These are phyloP conservation scores for Nannobrachium achirus DNA, from an alignment of 2,113 vertebrate genomes.

Conservation along the genomic window DNA sequence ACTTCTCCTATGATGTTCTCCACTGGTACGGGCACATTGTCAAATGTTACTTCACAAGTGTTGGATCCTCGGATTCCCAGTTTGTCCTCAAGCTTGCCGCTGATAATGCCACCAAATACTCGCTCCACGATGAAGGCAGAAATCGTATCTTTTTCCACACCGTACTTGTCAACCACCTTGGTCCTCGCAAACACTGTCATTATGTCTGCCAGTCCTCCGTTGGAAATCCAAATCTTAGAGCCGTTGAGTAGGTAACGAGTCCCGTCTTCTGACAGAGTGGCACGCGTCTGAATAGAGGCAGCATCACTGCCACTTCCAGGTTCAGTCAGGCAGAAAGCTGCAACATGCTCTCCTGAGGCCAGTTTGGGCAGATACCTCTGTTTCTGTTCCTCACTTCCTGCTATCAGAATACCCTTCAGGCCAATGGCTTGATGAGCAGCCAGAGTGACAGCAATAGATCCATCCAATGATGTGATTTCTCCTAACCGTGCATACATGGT, in stretches of 20 bases:
- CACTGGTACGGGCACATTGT: constrained; percentile 90
- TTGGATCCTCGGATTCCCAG: constrained; percentile 95
- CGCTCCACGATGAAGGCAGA: constrained; percentile 94
- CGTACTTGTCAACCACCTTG: constrained; percentile 83
- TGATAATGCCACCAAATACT: constrained; percentile 88
- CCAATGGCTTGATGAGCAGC: constrained; percentile 96
- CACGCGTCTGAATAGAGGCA: constrained; percentile 90
- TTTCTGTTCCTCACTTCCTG: constrained; percentile 92
- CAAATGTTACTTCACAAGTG: constrained; percentile 93
- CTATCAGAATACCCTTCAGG: constrained; percentile 94
- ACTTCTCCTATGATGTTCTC: constrained; percentile 96
- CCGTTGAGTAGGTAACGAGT: constrained; percentile 88
- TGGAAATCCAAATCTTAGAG: constrained; percentile 97
- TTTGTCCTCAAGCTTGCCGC: constrained; percentile 93
- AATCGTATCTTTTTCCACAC: constrained; percentile 89
- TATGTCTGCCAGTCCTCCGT: constrained; percentile 86
- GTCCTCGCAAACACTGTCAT: constrained; percentile 96
- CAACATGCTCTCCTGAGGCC: constrained; percentile 90
- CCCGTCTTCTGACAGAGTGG: constrained; percentile 86
- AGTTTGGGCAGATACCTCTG: constrained; percentile 91
- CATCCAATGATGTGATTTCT: constrained; percentile 87
- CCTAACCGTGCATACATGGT: constrained; percentile 92
- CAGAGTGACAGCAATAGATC: constrained; percentile 89
- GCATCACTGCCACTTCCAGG: constrained; percentile 94
- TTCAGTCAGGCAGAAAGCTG: constrained; percentile 96